Base-by-base conservation (phyloP, 1,140 invertebrate species). In the Araneus ventricosus region DNA sequence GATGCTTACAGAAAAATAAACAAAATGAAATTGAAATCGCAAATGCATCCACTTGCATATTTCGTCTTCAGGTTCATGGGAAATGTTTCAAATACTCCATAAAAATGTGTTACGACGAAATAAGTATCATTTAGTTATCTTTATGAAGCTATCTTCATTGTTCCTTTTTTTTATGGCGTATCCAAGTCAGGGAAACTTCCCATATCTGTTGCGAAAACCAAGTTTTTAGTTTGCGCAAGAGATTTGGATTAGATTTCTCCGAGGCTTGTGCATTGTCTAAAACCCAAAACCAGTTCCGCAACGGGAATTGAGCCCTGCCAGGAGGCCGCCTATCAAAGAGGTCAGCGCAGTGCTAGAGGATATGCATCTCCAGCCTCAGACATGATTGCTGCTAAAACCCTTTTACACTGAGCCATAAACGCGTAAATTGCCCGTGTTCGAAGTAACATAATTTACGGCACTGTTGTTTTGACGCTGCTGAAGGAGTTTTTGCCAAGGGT, bases 401-500 rank as follows among this genome's bases (percentile, higher is more conserved):
- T 89, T 63, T 75, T 22, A 70, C 7, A 61, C 39, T 37, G 88
- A 45, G 67, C 63, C 45, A 30, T 89, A 88, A 88, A 89, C 45
- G 45, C 88, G 63, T 79, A 89, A 89, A 89, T 89, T 89, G 70
- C 88, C 61, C 67, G 75, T 89, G 70, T 79, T 79, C 39, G 88
- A 89, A 79, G 67, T 90, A 82, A 61, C 88, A 90, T 90, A 82
- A 90, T 90, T 90, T 90, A 90, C 88, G 22, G 75, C 67, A 52
- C 63, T 79, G 70, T 79, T 89, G 88, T 89, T 79, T 45, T 79
- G 70, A 80, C 88, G 70, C 39, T 45, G 67, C 67, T 52, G 39
- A 52, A 79, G 86, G 27, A 41, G 52, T n/a, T 63, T 63, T 63
- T n/a, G 70, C 70, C 70, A 37, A 80, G 88, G 88, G 88, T 89